Conservation (phyloP, 2,888 invertebrate species). For the Ochropacha duplaris region DNA sequence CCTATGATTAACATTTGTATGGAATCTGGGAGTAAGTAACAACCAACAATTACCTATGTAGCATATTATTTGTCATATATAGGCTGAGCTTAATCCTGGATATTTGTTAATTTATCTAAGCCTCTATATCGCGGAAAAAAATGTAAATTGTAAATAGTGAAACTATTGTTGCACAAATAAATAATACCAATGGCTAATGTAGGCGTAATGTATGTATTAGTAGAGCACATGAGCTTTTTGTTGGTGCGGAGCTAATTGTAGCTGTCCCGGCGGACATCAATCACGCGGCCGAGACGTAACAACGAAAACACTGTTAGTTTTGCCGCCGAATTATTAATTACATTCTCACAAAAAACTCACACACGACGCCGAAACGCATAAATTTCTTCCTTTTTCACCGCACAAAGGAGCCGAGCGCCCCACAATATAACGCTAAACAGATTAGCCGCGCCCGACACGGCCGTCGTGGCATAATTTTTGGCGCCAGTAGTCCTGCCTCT, state of each 20-base stretch:
- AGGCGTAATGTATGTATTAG: background rate
- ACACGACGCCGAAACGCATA: conserved; percentile 81
- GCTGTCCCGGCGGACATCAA: conserved; percentile 62
- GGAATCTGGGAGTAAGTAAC: no score
- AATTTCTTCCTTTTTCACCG: conserved; percentile 82
- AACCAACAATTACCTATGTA: no score
- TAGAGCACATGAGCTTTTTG: conserved; percentile 15
- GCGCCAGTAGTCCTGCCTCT: conserved; percentile 81
- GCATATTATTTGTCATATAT: no score
- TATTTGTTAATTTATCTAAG: no score
- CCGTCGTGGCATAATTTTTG: conserved; percentile 81
- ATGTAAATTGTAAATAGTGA: background rate
- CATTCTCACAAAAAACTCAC: conserved; percentile 81
- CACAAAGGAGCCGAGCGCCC: conserved; percentile 76
- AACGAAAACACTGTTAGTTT: conserved; percentile 84
- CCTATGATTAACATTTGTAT: background rate
- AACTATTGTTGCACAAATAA: background rate
- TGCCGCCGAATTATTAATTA: conserved; percentile 84
- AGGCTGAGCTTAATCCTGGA: no score
- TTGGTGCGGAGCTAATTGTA: conserved; percentile 52
- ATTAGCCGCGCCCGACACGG: conserved; percentile 77
- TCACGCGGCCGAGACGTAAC: conserved; percentile 63
- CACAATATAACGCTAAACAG: conserved; percentile 79
- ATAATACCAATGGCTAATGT: conserved; percentile 1
- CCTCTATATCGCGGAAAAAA: no score